Evolutionary conservation across 1,140 invertebrate genomes (phyloP), one percentile per base, ranked within the genome.

Genomic region (Conus ventricosus): DNA sequence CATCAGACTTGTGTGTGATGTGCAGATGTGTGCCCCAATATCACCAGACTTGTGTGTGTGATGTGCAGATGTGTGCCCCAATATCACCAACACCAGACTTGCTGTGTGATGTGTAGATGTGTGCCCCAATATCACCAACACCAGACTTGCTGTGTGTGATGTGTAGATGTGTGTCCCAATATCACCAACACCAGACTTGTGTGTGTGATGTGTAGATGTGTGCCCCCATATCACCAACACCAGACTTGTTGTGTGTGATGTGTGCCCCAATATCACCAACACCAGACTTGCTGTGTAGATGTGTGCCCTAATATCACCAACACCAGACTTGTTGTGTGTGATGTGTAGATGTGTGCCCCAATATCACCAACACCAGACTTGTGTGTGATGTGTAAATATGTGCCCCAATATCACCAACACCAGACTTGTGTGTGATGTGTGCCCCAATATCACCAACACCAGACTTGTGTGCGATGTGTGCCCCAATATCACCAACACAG

Each of bases 401-500:
- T 94, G 93, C 90, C 93, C 93, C 60, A 94, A 94, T 76, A 93
- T 94, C 80, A 88, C 87, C 51, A 94, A 93, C 89, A 91, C 91
- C 15, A 89, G 92, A 85, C 27, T 27, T 84, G 82, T 84, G 17
- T 51, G 20, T 78, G 92, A 92, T 92, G 63, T 88, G 15, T 94
- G 93, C 90, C 93, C 93, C 60, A 94, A 94, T 76, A 93, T 94
- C 80, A 88, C 87, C 51, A 94, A 93, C 89, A 91, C 91, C 15
- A 89, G 92, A 85, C 27, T 27, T 84, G 82, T 51, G 20, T 78
- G 82, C 88, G 92, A 92, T 92, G 63, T 88, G 15, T 94, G 93
- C 90, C 93, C 93, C 60, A 94, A 94, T 76, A 93, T 94, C 80
- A 88, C 87, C 51, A 94, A 93, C 89, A 91, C 91, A 27, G 57